Conservation (phyloP, 2,113 vertebrate genomes). For the Rhinopomastus cyanomelas region DNA sequence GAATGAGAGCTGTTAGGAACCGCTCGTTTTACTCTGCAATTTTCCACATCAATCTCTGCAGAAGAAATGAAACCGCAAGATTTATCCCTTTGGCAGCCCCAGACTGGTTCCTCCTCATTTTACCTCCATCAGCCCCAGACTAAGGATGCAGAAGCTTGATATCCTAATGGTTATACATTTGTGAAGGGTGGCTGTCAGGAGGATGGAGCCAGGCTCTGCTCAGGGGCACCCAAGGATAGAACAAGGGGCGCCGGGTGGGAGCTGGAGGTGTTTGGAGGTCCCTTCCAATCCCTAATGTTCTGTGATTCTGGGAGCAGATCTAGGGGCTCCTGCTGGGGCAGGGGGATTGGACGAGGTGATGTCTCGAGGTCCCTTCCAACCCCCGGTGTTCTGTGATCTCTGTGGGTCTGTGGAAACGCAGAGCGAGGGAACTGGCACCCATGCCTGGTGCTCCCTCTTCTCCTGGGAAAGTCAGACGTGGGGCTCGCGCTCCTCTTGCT, state of each 20-base stretch:
- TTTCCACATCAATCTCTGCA: background rate
- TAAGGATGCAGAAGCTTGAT: background rate
- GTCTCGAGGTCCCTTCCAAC: no score
- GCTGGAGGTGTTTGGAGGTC: no score
- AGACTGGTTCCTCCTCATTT: background rate
- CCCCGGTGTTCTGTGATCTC: no score
- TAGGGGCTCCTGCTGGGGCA: no score
- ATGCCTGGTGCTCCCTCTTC: background rate
- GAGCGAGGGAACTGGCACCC: background rate
- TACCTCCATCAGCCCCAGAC: background rate
- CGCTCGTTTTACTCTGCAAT: background rate
- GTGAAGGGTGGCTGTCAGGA: no score
- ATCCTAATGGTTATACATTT: no score
- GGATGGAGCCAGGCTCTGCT: no score
- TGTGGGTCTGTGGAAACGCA: background rate
- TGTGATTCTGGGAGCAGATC: no score
- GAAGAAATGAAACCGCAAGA: background rate
- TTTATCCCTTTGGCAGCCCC: background rate
- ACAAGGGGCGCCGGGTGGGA: no score
- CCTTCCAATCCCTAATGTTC: no score
- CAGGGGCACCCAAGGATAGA: no score
- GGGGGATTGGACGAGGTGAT: no score
- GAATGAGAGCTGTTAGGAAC: background rate
- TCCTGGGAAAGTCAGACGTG: background rate
- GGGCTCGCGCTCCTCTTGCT: conserved; percentile 31